A percentile compares a stretch with the other conserved stretches of the same genome.
These are phyloP conservation scores for Tympanoctomys barrerae DNA, from an alignment of 2,797 vertebrate species.

Conservation along the genomic window DNA sequence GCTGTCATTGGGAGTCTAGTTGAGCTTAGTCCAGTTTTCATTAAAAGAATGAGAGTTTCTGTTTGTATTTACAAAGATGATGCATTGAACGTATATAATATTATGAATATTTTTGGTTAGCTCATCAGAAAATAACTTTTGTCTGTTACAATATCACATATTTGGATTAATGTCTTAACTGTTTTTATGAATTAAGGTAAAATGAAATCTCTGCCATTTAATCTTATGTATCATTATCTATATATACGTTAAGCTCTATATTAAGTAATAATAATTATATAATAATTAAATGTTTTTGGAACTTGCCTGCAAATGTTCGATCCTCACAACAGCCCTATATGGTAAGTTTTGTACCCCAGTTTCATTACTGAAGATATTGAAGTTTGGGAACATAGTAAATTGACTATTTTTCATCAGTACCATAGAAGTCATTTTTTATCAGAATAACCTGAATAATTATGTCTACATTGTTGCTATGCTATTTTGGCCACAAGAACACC, in stretches of 20 bases:
- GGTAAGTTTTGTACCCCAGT: conserved; percentile 9
- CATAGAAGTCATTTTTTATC: conserved; percentile 15
- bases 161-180: conserved; percentile 49
- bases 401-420: neutral
- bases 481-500: neutral
- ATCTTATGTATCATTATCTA: conserved; percentile 30
- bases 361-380: neutral
- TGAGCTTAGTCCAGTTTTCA: conserved; percentile 11
- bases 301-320: neutral
- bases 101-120: conserved; percentile 42
- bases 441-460: neutral
- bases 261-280: neutral
- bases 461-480: neutral
- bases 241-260: conserved; percentile 13
- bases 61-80: conserved; percentile 29
- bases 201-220: conserved; percentile 49
- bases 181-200: conserved; percentile 61
- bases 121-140: conserved; percentile 50
- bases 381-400: neutral
- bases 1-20: neutral
- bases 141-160: conserved; percentile 32
- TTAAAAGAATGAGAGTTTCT: conserved; percentile 28
- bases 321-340: neutral
- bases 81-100: conserved; percentile 16
- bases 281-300: conserved; percentile 37